These are phyloP conservation scores for Pangasius mekongensis DNA, from an alignment of 2,797 vertebrate species.

Conservation along the genomic window DNA sequence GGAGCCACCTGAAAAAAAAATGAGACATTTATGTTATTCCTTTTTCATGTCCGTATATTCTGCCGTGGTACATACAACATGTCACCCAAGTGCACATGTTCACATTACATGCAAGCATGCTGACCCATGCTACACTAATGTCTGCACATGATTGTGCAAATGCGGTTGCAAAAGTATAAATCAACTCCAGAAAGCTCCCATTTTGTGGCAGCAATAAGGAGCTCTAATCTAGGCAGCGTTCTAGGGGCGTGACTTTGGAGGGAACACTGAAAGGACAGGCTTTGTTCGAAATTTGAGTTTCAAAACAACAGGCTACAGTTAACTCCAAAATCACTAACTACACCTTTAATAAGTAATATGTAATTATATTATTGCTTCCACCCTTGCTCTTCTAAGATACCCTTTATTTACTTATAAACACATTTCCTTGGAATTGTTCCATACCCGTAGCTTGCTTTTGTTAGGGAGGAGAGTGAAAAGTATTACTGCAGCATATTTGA, in stretches of 20 bases:
- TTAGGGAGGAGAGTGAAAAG: conserved; percentile 10
- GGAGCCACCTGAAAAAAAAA: background rate
- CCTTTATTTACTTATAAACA: background rate
- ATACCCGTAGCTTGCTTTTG: conserved; percentile 16
- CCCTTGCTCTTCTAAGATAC: background rate
- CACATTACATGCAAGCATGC: background rate
- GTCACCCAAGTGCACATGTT: background rate
- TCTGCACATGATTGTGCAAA: background rate
- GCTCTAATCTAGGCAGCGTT: background rate
- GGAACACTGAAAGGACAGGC: background rate
- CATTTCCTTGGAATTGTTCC: background rate
- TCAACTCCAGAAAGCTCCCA: background rate
- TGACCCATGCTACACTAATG: background rate
- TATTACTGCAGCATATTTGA: conserved; percentile 43
- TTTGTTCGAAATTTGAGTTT: background rate
- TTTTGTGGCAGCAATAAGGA: background rate
- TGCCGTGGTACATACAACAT: background rate
- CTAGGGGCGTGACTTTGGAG: background rate
- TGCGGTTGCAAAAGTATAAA: background rate
- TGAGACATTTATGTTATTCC: background rate
- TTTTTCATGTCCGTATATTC: background rate
- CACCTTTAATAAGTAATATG: background rate
- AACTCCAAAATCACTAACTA: conserved; percentile 1
- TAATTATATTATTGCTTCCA: background rate
- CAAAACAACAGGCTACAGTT: background rate